These are phyloP conservation scores for Hemicentrotus pulcherrimus DNA, from an alignment of 35 echinoderm and acorn worm species.

Conservation along the genomic window DNA sequence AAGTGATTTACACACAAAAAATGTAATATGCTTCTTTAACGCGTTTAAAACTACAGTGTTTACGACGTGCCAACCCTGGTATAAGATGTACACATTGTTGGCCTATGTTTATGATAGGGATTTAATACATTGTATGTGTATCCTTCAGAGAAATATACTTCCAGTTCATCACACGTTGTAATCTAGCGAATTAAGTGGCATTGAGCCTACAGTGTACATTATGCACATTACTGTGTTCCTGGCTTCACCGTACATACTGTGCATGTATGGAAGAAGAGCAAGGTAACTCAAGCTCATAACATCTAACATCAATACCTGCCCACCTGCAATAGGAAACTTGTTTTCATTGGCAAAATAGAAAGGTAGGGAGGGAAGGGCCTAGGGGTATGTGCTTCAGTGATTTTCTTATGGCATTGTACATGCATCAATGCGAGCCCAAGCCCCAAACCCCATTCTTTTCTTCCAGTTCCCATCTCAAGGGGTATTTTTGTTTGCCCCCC, in stretches of 20 bases:
- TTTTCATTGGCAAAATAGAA: slow-evolving; percentile 2
- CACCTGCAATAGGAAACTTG: neutral
- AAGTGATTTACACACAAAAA: too few relatives aligned
- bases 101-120: too few relatives aligned
- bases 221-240: neutral
- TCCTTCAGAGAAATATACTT: neutral
- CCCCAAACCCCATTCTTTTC: neutral
- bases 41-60: too few relatives aligned
- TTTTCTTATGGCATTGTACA: neutral
- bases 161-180: neutral
- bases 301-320: neutral
- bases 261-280: neutral
- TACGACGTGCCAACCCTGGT: too few relatives aligned
- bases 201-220: too few relatives aligned
- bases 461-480: neutral
- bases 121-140: neutral
- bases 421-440: neutral
- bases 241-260: neutral
- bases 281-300: neutral
- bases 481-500: too few relatives aligned
- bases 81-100: too few relatives aligned
- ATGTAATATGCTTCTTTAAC: too few relatives aligned
- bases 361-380: neutral
- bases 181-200: too few relatives aligned
- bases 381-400: neutral